Evolutionary conservation across 2,113 vertebrate species (phyloP).

Genomic region (Myiozetetes cayanensis): DNA sequence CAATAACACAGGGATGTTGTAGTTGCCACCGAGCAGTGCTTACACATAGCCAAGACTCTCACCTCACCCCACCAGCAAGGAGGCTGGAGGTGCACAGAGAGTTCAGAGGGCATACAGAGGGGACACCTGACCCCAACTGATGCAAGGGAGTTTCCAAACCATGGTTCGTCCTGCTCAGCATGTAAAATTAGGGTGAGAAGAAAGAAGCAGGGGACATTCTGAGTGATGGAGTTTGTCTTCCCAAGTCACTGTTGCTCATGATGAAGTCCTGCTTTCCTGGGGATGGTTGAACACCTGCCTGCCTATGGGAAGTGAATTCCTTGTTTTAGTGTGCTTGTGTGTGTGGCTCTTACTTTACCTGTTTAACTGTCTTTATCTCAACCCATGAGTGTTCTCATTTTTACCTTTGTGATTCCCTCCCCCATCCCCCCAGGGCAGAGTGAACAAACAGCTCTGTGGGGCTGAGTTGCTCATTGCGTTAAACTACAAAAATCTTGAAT

Average conservation of each 20-base stretch:
- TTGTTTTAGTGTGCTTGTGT: neutral
- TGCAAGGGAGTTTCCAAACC: neutral
- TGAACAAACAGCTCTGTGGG: neutral
- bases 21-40: neutral
- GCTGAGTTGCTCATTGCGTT: neutral
- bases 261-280: neutral
- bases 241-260: neutral
- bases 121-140: neutral
- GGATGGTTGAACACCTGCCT: neutral
- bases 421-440: neutral
- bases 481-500: neutral
- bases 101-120: neutral
- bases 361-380: neutral
- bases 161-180: neutral
- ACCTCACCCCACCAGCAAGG: neutral
- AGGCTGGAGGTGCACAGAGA: neutral
- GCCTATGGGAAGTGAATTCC: neutral
- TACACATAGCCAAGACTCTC: neutral
- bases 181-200: neutral
- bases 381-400: neutral
- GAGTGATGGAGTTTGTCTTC: rapidly evolving
- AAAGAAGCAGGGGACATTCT: neutral
- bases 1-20: neutral
- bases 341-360: neutral
- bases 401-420: neutral